A percentile compares a stretch with the other conserved stretches of the same genome.
Conservation (phyloP, 2,888 invertebrate species). For the Ceriagrion tenellum region DNA sequence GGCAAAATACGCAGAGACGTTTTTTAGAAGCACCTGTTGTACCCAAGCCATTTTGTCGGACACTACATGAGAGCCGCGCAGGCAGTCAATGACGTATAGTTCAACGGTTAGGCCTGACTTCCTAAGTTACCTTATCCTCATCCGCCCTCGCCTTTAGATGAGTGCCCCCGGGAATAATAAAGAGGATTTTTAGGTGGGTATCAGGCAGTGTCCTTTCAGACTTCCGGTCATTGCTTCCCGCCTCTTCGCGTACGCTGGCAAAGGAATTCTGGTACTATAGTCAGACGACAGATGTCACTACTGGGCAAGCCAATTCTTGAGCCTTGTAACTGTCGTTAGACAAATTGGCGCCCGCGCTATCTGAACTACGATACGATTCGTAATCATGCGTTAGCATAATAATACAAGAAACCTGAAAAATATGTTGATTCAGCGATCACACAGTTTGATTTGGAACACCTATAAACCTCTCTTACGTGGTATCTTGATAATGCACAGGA, state of each 20-base stretch:
- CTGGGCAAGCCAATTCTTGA: background rate
- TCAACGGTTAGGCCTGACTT: background rate
- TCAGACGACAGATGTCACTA: background rate
- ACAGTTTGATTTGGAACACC: too few relatives aligned
- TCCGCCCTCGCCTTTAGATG: slow-evolving; percentile 40
- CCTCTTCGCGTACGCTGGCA: background rate
- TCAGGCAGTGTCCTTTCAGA: slow-evolving; percentile 38
- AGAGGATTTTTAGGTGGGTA: slow-evolving; percentile 22
- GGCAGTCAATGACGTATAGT: background rate
- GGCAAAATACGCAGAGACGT: background rate
- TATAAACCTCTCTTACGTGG: too few relatives aligned
- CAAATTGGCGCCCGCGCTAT: too few relatives aligned
- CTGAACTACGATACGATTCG: too few relatives aligned
- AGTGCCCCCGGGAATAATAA: slow-evolving; percentile 40
- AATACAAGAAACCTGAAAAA: too few relatives aligned
- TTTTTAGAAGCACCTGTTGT: background rate
- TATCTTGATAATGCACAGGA: too few relatives aligned
- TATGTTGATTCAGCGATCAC: too few relatives aligned
- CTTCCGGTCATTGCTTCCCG: slow-evolving; percentile 56
- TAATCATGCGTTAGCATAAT: too few relatives aligned
- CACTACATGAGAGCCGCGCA: background rate
- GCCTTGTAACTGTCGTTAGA: too few relatives aligned
- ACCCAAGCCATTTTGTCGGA: background rate
- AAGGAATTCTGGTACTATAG: background rate
- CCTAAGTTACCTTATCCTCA: slow-evolving; percentile 26